Evolutionary conservation across 2,888 invertebrate genomes (phyloP).

Genomic region (Andrena hattorfiana): DNA sequence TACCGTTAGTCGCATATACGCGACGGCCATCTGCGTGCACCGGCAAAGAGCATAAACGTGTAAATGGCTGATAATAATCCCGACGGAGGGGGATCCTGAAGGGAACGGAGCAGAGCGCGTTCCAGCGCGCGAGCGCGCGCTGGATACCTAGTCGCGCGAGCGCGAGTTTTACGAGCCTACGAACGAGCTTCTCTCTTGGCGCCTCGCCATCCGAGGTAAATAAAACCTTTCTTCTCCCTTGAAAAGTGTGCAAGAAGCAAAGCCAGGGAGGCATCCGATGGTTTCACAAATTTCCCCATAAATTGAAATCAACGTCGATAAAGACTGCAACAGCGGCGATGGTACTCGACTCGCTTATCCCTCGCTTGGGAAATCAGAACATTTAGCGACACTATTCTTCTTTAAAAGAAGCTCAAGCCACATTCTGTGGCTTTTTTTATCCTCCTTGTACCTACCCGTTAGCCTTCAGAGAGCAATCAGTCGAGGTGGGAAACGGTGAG

Average conservation of each 20-base stretch:
- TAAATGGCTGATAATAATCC: slow-evolving; percentile 66
- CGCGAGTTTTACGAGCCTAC: slow-evolving; percentile 37
- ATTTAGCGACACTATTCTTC: too few relatives aligned
- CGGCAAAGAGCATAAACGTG: slow-evolving; percentile 67
- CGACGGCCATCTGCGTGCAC: slow-evolving; percentile 47
- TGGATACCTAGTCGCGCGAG: slow-evolving; percentile 40
- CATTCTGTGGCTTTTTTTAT: too few relatives aligned
- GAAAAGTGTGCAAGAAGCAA: not conserved
- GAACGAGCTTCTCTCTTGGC: slow-evolving; percentile 17
- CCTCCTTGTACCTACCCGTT: too few relatives aligned
- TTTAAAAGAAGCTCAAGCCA: too few relatives aligned
- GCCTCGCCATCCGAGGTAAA: not conserved
- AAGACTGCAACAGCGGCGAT: too few relatives aligned
- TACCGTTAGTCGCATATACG: slow-evolving; percentile 56
- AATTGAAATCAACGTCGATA: too few relatives aligned
- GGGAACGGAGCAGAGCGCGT: slow-evolving; percentile 27
- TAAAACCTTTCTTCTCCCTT: slow-evolving; percentile 4
- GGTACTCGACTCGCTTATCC: too few relatives aligned
- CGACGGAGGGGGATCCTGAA: slow-evolving; percentile 19
- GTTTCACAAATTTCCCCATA: too few relatives aligned
- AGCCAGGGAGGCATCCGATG: not conserved
- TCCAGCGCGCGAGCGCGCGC: not conserved
- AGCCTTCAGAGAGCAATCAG: not conserved
- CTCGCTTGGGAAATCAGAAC: too few relatives aligned
- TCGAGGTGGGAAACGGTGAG: not conserved